Conservation (phyloP, 2,113 vertebrate species). For the Piprites chloris region DNA sequence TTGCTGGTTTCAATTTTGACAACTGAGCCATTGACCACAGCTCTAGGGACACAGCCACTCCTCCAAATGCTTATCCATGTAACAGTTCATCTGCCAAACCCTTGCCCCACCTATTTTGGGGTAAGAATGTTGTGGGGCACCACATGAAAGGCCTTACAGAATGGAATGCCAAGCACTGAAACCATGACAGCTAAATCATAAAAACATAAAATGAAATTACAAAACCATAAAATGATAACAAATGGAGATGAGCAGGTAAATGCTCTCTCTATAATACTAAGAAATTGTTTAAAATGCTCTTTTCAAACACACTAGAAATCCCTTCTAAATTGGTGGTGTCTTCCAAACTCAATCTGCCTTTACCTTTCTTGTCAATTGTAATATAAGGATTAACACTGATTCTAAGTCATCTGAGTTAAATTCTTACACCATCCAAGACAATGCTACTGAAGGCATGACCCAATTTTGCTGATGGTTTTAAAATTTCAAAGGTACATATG, state of each 20-base stretch:
- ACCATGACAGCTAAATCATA: neutral
- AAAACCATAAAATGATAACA: neutral
- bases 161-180: neutral
- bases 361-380: neutral
- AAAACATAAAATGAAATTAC: neutral
- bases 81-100: neutral
- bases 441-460: neutral
- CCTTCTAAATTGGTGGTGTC: neutral
- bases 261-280: neutral
- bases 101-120: neutral
- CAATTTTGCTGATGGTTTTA: neutral
- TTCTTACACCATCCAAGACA: neutral
- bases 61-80: neutral
- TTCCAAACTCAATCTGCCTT: neutral
- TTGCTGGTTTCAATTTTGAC: neutral
- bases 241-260: neutral
- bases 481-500: neutral
- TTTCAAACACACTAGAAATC: neutral
- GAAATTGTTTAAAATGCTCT: neutral
- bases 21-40: neutral
- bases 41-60: neutral
- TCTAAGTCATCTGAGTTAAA: neutral
- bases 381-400: neutral
- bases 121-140: neutral
- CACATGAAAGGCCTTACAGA: neutral